Conservation (phyloP, 2,888 invertebrate species). For the Phengaris alcon region DNA sequence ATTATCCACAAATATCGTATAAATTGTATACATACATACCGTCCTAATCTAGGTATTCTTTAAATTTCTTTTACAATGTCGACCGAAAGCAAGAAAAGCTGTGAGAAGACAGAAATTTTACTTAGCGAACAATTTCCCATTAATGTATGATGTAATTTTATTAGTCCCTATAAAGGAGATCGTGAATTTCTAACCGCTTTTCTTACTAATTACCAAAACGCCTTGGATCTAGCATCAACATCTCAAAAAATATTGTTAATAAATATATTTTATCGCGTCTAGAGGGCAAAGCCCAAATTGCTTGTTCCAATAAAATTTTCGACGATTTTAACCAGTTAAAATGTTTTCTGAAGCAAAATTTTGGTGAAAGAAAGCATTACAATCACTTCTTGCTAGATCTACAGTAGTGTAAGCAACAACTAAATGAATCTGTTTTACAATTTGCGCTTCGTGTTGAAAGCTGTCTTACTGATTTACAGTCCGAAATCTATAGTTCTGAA, state of each 20-base stretch:
- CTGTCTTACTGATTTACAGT: constrained; percentile 22
- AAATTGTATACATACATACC: no score
- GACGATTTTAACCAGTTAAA: constrained; percentile 21
- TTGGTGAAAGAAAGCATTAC: no score
- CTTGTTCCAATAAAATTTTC: background rate
- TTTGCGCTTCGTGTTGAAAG: constrained; percentile 17
- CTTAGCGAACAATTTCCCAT: no score
- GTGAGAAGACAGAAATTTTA: no score
- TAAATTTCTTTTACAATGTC: no score
- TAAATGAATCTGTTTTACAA: constrained; percentile 24
- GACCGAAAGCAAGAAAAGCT: no score
- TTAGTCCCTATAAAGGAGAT: constrained; percentile 3
- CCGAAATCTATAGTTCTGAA: constrained; percentile 34
- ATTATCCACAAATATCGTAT: no score
- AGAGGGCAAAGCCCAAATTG: background rate
- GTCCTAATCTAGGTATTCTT: no score
- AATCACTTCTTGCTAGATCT: no score
- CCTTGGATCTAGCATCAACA: constrained; percentile 25
- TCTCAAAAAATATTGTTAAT: background rate
- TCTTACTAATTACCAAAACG: constrained; percentile 31
- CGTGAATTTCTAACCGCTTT: constrained; percentile 27
- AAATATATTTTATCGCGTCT: constrained; percentile 8
- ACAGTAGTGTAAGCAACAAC: constrained; percentile 31
- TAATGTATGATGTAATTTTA: no score
- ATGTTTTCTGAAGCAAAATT: constrained; percentile 24